Evolutionary conservation across 2,797 vertebrate species (phyloP).

Genomic region (Hemibagrus guttatus): DNA sequence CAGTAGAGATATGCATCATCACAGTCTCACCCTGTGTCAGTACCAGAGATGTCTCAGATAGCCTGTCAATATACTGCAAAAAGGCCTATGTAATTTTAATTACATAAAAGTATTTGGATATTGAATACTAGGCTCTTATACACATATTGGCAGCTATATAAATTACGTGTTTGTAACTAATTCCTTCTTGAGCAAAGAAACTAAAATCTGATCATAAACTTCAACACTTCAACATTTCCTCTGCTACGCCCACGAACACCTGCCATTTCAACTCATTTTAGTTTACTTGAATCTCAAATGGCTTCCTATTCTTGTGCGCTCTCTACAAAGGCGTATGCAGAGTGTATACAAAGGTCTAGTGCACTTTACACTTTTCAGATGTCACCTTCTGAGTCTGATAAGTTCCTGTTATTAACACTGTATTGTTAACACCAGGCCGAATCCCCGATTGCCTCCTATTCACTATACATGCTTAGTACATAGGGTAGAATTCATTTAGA

Average conservation of each 20-base stretch:
- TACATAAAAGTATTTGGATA: not conserved
- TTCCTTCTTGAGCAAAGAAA: not conserved
- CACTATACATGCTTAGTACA: not conserved
- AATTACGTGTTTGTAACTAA: not conserved
- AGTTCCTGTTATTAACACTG: not conserved
- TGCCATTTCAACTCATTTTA: not conserved
- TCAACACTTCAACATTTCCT: not conserved
- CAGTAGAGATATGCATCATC: not conserved
- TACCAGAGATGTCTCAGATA: not conserved
- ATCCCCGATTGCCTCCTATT: not conserved
- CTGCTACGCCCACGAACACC: not conserved
- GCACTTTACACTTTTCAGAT: not conserved
- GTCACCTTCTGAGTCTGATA: not conserved
- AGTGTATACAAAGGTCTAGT: not conserved
- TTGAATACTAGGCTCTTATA: not conserved
- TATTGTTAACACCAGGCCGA: not conserved
- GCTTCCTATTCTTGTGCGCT: not conserved
- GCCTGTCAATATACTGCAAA: not conserved
- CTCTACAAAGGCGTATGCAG: not conserved
- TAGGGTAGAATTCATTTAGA: not conserved
- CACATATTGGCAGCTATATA: not conserved
- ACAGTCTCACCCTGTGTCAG: not conserved
- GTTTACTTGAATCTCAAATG: not conserved
- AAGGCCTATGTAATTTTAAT: not conserved
- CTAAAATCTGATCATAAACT: not conserved